phyloP scores from a whole-genome alignment of 2,888 invertebrate genomes.

The Sinotaia quadrata region DNA sequence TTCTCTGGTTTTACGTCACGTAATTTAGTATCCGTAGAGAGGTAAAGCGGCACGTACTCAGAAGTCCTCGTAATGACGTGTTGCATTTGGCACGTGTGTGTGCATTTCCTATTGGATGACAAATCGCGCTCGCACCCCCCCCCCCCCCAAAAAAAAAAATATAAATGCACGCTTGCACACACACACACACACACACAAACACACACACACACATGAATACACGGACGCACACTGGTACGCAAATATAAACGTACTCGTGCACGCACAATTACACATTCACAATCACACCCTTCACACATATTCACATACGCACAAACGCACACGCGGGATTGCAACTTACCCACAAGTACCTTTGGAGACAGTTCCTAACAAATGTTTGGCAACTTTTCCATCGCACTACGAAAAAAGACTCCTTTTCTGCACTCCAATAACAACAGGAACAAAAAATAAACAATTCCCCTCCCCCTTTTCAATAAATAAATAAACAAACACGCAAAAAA shows the following conservation, averaged over 20 bases:
- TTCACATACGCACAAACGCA: background rate
- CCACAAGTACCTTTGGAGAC: too few species aligned
- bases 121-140: background rate
- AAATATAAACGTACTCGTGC: background rate
- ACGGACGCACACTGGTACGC: background rate
- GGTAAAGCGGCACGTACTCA: too few species aligned
- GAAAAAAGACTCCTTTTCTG: too few species aligned
- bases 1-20: too few species aligned
- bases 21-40: too few species aligned
- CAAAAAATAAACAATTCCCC: background rate
- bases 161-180: background rate
- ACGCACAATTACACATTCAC: background rate
- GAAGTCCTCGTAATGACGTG: too few species aligned
- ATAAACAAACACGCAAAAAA: background rate
- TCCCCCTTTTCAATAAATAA: background rate
- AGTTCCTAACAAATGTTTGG: too few species aligned
- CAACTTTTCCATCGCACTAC: too few species aligned
- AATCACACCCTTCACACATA: background rate
- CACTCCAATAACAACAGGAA: background rate
- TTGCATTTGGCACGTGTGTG: too few species aligned
- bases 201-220: constrained; percentile 3
- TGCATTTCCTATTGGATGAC: constrained; percentile 11
- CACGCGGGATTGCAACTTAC: background rate
- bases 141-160: background rate
- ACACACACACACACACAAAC: constrained; percentile 1